Evolutionary conservation across 2,888 invertebrate genomes (phyloP).

Genomic region (Elaeidobius kamerunicus): DNA sequence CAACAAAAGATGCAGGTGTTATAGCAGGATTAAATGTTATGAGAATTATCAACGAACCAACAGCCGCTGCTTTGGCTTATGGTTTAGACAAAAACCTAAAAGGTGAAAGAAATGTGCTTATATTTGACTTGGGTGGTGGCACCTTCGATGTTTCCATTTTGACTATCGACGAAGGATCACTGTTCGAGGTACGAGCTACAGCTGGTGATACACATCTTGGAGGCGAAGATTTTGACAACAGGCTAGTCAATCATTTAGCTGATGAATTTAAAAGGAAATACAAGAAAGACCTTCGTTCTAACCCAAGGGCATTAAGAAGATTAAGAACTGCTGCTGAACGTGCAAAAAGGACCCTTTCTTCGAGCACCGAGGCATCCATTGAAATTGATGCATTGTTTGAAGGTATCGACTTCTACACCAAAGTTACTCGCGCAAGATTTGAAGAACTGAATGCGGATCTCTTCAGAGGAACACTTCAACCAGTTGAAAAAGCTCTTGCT

Average conservation of each 20-base stretch:
- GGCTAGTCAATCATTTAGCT: slow-evolving; percentile 55
- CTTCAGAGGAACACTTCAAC: slow-evolving; percentile 64
- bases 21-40: slow-evolving; percentile 85
- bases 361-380: slow-evolving; percentile 70
- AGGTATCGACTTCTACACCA: slow-evolving; percentile 69
- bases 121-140: slow-evolving; percentile 80
- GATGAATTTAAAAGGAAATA: slow-evolving; percentile 71
- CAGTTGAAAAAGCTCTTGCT: slow-evolving; percentile 73
- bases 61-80: slow-evolving; percentile 83
- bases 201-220: slow-evolving; percentile 82
- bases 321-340: slow-evolving; percentile 41
- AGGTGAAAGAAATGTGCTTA: slow-evolving; percentile 71
- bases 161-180: slow-evolving; percentile 85
- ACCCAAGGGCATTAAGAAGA: slow-evolving; percentile 27
- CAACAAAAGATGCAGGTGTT: slow-evolving; percentile 85
- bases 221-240: slow-evolving; percentile 65
- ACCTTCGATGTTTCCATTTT: slow-evolving; percentile 92
- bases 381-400: slow-evolving; percentile 77
- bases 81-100: slow-evolving; percentile 70
- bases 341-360: slow-evolving; percentile 73
- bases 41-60: slow-evolving; percentile 88
- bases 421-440: slow-evolving; percentile 73
- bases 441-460: slow-evolving; percentile 72
- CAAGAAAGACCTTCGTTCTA: slow-evolving; percentile 60
- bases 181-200: slow-evolving; percentile 79